A percentile compares a stretch with the other conserved stretches of the same genome.
Evolutionary conservation across 2,113 vertebrate species (phyloP).

Genomic region (Falco punctatus): DNA sequence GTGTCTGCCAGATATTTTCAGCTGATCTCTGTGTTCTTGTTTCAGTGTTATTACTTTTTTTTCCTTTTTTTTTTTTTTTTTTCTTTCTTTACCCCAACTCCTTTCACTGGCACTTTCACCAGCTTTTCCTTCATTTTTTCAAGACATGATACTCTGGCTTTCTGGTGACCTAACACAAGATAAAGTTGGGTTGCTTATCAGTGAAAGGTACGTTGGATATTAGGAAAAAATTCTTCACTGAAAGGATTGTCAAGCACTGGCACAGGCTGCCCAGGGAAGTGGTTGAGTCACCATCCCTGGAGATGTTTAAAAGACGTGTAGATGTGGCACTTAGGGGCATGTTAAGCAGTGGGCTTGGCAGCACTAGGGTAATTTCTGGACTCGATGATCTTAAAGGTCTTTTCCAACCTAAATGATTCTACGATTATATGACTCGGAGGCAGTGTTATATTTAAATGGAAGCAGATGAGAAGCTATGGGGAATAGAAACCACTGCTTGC

Average conservation of each 20-base stretch:
- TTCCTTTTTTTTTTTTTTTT: rapidly evolving
- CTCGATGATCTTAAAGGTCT: no score
- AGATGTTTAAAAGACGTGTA: no score
- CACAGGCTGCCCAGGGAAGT: no score
- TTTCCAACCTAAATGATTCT: no score
- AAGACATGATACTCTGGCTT: conserved; percentile 32
- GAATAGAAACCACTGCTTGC: conserved; percentile 1
- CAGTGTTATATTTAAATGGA: conserved; percentile 34
- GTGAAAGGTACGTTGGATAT: conserved; percentile 45
- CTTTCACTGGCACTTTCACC: conserved; percentile 30
- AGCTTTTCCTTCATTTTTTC: conserved; percentile 38
- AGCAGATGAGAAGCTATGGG: conserved; percentile 24
- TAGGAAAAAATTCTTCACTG: no score
- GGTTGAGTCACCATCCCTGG: no score
- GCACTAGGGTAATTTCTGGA: no score
- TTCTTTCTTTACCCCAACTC: background rate
- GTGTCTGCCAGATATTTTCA: background rate
- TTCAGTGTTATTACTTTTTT: conserved; percentile 19
- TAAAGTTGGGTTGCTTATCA: conserved; percentile 57
- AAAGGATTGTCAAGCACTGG: no score
- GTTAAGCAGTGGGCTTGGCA: no score
- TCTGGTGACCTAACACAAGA: conserved; percentile 13
- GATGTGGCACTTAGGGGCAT: no score
- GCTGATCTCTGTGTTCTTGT: conserved; percentile 3
- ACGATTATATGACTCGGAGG: background rate